Evolutionary conservation across 2,797 vertebrate genomes (phyloP).

Genomic region (Salarias fasciatus): DNA sequence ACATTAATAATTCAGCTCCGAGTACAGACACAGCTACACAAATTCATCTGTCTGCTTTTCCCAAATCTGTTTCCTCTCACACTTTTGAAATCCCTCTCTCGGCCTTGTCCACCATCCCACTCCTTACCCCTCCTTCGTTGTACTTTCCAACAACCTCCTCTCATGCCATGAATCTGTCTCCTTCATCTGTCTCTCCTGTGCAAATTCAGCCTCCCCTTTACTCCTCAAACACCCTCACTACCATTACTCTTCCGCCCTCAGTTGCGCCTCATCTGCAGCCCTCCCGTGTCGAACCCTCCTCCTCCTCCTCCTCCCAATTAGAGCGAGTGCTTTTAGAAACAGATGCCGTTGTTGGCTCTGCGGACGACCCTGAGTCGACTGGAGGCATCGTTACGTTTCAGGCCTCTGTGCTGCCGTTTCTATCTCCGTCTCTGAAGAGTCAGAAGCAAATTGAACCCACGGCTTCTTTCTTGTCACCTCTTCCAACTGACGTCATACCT

Average conservation of each 20-base stretch:
- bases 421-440: conserved; percentile 39
- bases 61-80: too few species aligned
- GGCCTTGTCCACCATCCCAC: too few species aligned
- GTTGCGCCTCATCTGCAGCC: conserved; percentile 1
- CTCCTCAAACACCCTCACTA: not conserved
- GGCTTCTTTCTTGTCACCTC: conserved; percentile 19
- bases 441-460: conserved; percentile 26
- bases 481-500: conserved; percentile 19
- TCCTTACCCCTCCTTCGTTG: not conserved
- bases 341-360: conserved; percentile 33
- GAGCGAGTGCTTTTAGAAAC: conserved; percentile 7
- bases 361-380: conserved; percentile 27
- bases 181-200: not conserved
- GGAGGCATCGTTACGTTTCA: conserved; percentile 14
- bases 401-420: conserved; percentile 28
- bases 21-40: too few species aligned
- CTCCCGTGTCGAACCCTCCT: conserved; percentile 7
- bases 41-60: too few species aligned
- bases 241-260: not conserved
- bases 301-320: conserved; percentile 5
- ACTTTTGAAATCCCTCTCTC: too few species aligned
- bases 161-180: not conserved
- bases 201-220: too few species aligned
- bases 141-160: not conserved
- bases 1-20: too few species aligned